These are phyloP conservation scores for Ophiothrix spiculata DNA, from an alignment of 35 echinoderm and acorn worm species.

Conservation along the genomic window DNA sequence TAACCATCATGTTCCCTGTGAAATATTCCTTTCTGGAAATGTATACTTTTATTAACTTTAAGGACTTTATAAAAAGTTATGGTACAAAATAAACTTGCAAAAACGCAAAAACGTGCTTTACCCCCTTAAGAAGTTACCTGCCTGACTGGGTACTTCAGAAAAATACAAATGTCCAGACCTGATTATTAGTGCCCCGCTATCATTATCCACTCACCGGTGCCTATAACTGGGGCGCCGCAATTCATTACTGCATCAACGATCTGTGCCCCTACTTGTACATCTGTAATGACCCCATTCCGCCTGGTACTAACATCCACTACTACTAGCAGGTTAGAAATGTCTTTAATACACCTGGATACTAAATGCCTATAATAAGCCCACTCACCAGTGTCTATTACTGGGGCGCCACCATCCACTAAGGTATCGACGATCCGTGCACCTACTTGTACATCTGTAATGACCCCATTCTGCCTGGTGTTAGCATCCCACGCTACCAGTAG, in stretches of 20 bases:
- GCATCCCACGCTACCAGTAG: conserved; percentile 21
- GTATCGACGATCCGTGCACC: conserved; percentile 14
- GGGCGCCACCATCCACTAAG: conserved; percentile 18
- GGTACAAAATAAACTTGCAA: too few species aligned
- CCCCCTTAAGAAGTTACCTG: too few species aligned
- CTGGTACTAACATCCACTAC: background rate
- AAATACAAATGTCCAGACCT: too few species aligned
- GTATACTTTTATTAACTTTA: too few species aligned
- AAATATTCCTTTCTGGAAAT: too few species aligned
- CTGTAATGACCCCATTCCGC: background rate
- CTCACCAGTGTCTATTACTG: conserved; percentile 32
- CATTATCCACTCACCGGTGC: conserved; percentile 21
- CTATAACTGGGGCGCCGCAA: conserved; percentile 33
- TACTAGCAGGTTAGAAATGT: conserved; percentile 52
- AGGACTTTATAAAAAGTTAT: too few species aligned
- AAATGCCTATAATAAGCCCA: too few species aligned
- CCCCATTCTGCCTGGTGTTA: background rate
- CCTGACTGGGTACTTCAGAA: too few species aligned
- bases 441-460: conserved; percentile 16
- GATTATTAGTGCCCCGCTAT: too few species aligned
- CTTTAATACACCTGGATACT: too few species aligned
- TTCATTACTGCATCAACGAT: conserved; percentile 20
- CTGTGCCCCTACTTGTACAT: conserved; percentile 11
- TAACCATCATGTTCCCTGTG: too few species aligned
- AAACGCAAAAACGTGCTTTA: too few species aligned